A percentile compares a stretch with the other conserved stretches of the same genome.
Conservation (phyloP, 2,797 vertebrate genomes). For the Tragelaphus eurycerus region DNA sequence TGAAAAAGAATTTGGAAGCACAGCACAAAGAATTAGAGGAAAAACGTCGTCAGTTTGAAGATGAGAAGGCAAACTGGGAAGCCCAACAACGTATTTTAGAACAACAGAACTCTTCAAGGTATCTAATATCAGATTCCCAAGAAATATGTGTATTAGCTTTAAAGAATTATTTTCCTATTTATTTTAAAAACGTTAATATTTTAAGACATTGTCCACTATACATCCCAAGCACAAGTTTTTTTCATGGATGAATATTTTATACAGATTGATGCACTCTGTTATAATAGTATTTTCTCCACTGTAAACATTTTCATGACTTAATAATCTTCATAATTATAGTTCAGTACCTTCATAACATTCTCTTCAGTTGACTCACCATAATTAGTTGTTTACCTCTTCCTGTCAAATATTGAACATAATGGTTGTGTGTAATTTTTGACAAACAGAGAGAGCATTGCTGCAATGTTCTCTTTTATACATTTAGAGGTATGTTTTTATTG, state of each 20-base stretch:
- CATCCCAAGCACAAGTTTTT: not conserved
- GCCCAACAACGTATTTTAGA: conserved; percentile 94
- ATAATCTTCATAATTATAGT: not conserved
- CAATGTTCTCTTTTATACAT: not conserved
- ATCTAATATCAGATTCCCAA: conserved; percentile 5
- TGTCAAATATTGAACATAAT: not conserved
- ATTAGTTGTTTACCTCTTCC: not conserved
- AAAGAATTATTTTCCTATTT: not conserved
- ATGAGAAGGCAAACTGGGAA: conserved; percentile 96
- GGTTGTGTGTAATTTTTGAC: not conserved
- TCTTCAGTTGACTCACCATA: not conserved
- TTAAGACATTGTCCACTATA: not conserved
- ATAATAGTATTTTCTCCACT: not conserved
- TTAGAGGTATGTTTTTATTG: not conserved
- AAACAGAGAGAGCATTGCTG: not conserved
- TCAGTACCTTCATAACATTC: not conserved
- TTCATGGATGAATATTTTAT: not conserved
- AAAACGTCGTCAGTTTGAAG: conserved; percentile 95
- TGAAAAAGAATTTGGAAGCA: conserved; percentile 99
- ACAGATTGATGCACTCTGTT: not conserved
- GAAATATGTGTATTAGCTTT: not conserved
- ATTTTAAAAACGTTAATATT: not conserved
- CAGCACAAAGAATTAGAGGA: conserved; percentile 98
- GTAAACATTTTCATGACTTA: not conserved
- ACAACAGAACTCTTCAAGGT: conserved; percentile 97